These are phyloP conservation scores for Dryococelus australis DNA, from an alignment of 2,888 invertebrate genomes.

Conservation along the genomic window DNA sequence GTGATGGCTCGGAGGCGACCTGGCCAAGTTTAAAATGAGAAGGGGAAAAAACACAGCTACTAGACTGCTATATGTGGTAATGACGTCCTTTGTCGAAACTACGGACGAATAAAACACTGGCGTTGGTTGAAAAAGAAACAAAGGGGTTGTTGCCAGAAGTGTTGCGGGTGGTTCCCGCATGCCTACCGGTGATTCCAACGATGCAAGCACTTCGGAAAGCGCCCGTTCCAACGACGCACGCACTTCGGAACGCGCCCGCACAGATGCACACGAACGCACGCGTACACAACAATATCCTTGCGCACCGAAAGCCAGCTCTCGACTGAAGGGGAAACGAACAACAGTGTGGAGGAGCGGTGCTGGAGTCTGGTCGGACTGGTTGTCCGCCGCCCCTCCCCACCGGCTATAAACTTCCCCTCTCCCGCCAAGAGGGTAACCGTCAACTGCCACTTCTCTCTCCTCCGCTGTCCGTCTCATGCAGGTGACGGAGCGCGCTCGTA, in stretches of 20 bases:
- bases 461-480: neutral
- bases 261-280: no score
- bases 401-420: neutral
- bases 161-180: neutral
- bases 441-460: neutral
- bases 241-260: no score
- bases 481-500: neutral
- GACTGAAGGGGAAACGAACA: neutral
- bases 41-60: neutral
- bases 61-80: neutral
- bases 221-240: neutral
- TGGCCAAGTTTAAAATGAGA: no score
- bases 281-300: neutral
- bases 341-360: neutral
- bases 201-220: neutral
- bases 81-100: no score
- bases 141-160: neutral
- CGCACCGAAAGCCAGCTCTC: neutral
- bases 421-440: neutral
- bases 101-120: no score
- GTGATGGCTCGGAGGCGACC: no score
- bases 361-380: constrained; percentile 16
- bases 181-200: neutral
- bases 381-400: neutral
- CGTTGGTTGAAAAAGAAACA: neutral